Evolutionary conservation across 2,797 vertebrate genomes (phyloP).

Genomic region (Lycodopsis pacificus): DNA sequence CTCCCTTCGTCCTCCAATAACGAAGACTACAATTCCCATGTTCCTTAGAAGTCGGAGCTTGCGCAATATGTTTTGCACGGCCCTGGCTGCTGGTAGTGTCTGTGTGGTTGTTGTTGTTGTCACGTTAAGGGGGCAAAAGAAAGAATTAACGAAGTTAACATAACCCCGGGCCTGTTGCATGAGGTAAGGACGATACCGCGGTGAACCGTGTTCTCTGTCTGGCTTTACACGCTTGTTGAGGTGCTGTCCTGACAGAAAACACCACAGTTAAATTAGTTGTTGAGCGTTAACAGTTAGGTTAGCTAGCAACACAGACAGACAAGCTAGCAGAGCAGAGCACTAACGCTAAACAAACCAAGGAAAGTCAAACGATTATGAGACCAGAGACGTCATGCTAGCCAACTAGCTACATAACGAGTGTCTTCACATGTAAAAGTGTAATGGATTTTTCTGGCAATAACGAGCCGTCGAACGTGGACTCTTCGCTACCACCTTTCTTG

Average conservation of each 20-base stretch:
- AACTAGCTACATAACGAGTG: not conserved
- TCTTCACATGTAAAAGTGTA: not conserved
- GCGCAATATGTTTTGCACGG: conserved; percentile 78
- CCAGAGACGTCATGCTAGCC: not conserved
- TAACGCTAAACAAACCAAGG: conserved; percentile 27
- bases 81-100: conserved; percentile 59
- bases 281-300: conserved; percentile 29
- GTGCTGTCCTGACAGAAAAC: conserved; percentile 22
- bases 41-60: conserved; percentile 57
- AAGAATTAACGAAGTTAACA: conserved; percentile 37
- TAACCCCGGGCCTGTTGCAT: conserved; percentile 60
- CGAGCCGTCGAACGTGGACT: not conserved
- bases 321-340: conserved; percentile 59
- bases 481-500: not conserved
- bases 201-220: not conserved
- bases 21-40: conserved; percentile 77
- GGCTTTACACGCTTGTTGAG: not conserved
- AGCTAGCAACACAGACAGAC: conserved; percentile 62
- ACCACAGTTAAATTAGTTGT: conserved; percentile 53
- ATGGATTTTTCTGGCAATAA: not conserved
- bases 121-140: conserved; percentile 46
- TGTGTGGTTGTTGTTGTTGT: conserved; percentile 65
- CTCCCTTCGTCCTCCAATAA: fast-evolving
- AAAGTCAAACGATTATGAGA: conserved; percentile 14
- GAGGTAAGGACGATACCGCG: conserved; percentile 70